A percentile compares a stretch with the other conserved stretches of the same genome.
phyloP scores from a whole-genome alignment of 2,113 vertebrate genomes.

The Arothron firmamentum region DNA sequence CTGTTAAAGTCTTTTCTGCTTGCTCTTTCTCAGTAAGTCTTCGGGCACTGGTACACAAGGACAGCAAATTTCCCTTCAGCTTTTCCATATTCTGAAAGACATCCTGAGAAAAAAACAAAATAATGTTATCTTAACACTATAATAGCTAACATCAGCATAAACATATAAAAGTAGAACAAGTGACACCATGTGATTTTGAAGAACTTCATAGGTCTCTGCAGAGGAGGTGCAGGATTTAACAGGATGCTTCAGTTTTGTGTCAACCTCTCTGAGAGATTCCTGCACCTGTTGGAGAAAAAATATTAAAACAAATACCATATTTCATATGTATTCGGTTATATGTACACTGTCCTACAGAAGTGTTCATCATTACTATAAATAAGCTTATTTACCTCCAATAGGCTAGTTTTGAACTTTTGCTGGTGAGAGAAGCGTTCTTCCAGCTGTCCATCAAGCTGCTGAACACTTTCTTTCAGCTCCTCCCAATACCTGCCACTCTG shows the following conservation, averaged over 20 bases:
- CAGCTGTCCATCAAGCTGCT: slow-evolving; percentile 78
- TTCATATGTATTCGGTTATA: neutral
- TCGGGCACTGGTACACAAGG: slow-evolving; percentile 74
- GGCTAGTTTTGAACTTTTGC: slow-evolving; percentile 80
- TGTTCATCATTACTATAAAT: no score
- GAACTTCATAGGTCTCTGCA: slow-evolving; percentile 80
- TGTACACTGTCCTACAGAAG: neutral
- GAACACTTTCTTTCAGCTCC: slow-evolving; percentile 83
- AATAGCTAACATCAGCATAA: neutral
- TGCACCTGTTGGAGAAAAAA: slow-evolving; percentile 70
- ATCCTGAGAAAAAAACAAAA: slow-evolving; percentile 73
- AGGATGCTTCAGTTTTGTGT: slow-evolving; percentile 75
- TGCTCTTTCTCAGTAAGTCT: slow-evolving; percentile 76
- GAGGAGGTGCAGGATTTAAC: slow-evolving; percentile 81
- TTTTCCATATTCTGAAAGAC: slow-evolving; percentile 82
- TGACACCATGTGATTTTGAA: slow-evolving; percentile 85
- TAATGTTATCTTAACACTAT: neutral
- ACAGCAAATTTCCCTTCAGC: slow-evolving; percentile 72
- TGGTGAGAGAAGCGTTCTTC: slow-evolving; percentile 80
- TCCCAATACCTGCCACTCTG: slow-evolving; percentile 90
- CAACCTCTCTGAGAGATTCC: slow-evolving; percentile 74
- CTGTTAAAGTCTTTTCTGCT: slow-evolving; percentile 66
- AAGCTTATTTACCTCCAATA: slow-evolving; percentile 76
- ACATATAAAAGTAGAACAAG: neutral
- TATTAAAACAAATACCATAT: neutral